A percentile compares a stretch with the other conserved stretches of the same genome.
Conservation (phyloP, 1,140 invertebrate genomes). For the Gryllus bimaculatus region DNA sequence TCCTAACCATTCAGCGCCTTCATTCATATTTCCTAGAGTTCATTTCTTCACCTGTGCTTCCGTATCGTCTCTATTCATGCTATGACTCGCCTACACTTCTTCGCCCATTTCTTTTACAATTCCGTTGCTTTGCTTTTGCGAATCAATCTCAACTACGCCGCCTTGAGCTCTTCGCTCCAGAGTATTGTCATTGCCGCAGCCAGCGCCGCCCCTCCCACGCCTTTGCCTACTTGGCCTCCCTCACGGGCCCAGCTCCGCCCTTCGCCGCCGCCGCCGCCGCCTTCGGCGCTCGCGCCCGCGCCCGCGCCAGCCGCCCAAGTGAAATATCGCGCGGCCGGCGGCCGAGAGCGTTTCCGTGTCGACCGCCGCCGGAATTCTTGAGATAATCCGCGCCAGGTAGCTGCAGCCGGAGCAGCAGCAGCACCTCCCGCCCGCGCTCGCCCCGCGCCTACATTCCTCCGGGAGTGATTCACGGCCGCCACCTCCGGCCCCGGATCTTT, state of each 20-base stretch:
- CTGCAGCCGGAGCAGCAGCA: not conserved
- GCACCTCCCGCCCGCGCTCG: not conserved
- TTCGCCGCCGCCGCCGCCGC: too few species aligned
- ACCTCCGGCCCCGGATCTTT: not conserved
- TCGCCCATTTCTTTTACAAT: too few species aligned
- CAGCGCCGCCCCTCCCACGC: not conserved
- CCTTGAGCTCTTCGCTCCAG: not conserved
- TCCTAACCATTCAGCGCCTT: too few species aligned
- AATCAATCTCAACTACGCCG: too few species aligned
- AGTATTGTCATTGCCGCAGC: not conserved
- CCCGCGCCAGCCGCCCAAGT: not conserved
- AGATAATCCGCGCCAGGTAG: slow-evolving; percentile 2
- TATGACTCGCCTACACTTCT: too few species aligned
- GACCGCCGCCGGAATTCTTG: not conserved
- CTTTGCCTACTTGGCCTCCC: not conserved
- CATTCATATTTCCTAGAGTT: too few species aligned
- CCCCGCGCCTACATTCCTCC: not conserved
- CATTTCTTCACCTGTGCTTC: too few species aligned
- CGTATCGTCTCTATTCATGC: too few species aligned
- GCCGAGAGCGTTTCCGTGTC: not conserved
- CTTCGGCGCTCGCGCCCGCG: too few species aligned
- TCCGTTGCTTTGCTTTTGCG: too few species aligned
- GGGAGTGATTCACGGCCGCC: not conserved
- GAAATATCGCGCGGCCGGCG: not conserved
- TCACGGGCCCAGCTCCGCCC: too few species aligned